phyloP scores from a whole-genome alignment of 37 sponge, comb jelly and placozoan genomes.

The Tethya wilhelma region DNA sequence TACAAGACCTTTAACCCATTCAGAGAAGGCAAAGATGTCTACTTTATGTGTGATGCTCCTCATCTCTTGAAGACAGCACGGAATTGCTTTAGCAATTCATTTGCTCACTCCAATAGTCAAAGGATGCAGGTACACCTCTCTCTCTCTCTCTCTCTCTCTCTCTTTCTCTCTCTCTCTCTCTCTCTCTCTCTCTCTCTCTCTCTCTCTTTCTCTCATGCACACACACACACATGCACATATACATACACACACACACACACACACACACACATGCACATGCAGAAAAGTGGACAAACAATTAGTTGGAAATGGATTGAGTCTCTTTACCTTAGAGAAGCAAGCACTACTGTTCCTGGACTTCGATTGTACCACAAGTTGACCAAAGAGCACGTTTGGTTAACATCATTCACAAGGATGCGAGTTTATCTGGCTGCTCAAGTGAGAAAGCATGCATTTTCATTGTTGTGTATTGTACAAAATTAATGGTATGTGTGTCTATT shows the following conservation, averaged over 20 bases:
- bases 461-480: neutral
- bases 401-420: constrained; percentile 38
- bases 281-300: constrained; percentile 29
- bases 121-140: constrained; percentile 16
- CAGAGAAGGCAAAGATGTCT: neutral
- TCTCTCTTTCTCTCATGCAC: too few relatives aligned
- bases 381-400: constrained; percentile 33
- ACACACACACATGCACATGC: neutral
- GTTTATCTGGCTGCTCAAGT: constrained; percentile 42
- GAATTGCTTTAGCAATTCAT: constrained; percentile 35
- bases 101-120: constrained; percentile 25
- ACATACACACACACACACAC: neutral
- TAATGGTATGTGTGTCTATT: too few relatives aligned
- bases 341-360: constrained; percentile 14
- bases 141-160: neutral
- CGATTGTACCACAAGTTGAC: constrained; percentile 41
- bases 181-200: neutral
- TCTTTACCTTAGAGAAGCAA: constrained; percentile 14
- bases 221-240: neutral
- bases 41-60: constrained; percentile 31
- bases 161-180: neutral
- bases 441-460: neutral
- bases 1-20: constrained; percentile 31
- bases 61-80: constrained; percentile 33
- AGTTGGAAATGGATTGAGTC: constrained; percentile 34